Base-by-base conservation (phyloP, 2,888 invertebrate genomes). In the Acrobasis suavella region DNA sequence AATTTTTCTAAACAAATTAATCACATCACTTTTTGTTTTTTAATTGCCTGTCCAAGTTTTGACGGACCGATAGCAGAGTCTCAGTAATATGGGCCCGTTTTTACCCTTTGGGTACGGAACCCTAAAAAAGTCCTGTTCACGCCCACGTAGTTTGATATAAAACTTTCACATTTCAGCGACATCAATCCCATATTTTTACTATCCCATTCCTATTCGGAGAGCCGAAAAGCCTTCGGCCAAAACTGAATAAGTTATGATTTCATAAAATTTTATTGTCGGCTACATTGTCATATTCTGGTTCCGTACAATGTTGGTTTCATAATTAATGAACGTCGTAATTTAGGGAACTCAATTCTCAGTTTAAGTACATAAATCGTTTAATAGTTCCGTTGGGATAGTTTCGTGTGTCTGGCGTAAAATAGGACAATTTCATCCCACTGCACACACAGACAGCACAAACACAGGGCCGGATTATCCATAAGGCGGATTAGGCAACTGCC, bases 171-270 rank as follows among this genome's bases (percentile, higher is more conserved):
- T 50, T 50, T 50, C 50, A 15, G 7, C 42, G 51, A 38, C 51
- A 51, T 42, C 52, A 52, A 52, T 60, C 52, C 42, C 58, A 63
- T 50, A 63, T 55, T 52, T 62, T 63, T 59, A 63, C 55, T 55
- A 38, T 37, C 49, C 32, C 50, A 54, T 63, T 63, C 63, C 49
- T 16, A 60, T 58, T 42, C 42, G 8, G 12, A 51, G n/a, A 51
- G 5, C 37, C 60, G 10, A 17, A 39, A 56, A 42, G 14, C 56
- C 22, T 42, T 38, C 50, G 42, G 39, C 60, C 51, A 22, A 60
- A 50, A 9, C 59, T 16, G 60, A 60, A 60, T 60, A 60, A 60
- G 60, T 60, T 60, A 60, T 52, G 50, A 52, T 51, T 50, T 38
- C 60, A 60, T 60, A 39, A 38, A 60, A 60, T 39, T 60, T 60